phyloP scores from a whole-genome alignment of 2,113 vertebrate genomes.

The Pionites leucogaster region DNA sequence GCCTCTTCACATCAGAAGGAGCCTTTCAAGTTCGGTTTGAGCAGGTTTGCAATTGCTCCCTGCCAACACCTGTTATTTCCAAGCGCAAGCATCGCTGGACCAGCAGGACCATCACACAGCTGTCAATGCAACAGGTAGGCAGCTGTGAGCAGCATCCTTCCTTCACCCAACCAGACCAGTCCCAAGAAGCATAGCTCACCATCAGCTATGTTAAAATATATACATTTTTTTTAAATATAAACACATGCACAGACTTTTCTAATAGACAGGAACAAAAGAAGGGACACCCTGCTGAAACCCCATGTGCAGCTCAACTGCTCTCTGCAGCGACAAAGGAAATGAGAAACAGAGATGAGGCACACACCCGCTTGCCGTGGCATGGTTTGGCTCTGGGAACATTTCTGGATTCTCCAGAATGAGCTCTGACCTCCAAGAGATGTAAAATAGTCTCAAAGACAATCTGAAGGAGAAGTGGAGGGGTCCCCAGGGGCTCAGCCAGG shows the following conservation, averaged over 20 bases:
- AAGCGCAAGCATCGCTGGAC: neutral
- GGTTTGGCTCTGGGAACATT: neutral
- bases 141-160: neutral
- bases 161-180: neutral
- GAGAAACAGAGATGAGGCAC: constrained; percentile 30
- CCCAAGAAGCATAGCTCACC: neutral
- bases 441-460: neutral
- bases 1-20: neutral
- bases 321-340: neutral
- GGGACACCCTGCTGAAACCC: neutral
- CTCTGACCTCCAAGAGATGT: neutral
- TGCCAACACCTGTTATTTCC: neutral
- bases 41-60: neutral
- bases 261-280: constrained; percentile 9
- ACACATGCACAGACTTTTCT: constrained; percentile 26
- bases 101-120: neutral
- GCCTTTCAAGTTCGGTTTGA: neutral
- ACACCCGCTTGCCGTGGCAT: accelerated
- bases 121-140: neutral
- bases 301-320: constrained; percentile 3
- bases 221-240: neutral
- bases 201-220: neutral
- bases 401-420: neutral
- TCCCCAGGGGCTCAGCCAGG: neutral
- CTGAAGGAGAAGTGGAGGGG: neutral